Base-by-base conservation (phyloP, 2,113 vertebrate species). In the Scomber scombrus region DNA sequence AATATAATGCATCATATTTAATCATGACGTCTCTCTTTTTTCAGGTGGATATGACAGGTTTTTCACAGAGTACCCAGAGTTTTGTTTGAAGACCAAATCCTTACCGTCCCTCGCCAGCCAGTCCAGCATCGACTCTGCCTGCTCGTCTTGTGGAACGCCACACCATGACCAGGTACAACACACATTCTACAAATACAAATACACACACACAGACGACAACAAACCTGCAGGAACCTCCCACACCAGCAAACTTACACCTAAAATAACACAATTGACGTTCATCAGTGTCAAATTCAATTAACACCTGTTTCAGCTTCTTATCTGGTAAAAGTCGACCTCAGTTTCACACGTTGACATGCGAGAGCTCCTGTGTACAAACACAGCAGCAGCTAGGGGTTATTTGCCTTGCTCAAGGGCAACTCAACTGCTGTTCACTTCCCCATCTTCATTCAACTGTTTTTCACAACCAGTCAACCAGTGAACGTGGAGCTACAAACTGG, bases 41-140 rank as follows among this genome's bases (percentile, higher is more conserved):
- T 4, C 93, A 99, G 98, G 98, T 88, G 98, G 98, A 16, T 99
- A 97, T 14, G 97, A 99, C 87, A 94, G 93, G 0, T 99, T 99
- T 85, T 93, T 95, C 31, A 81, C 96, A 21, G 95, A 96, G 82
- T 99, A 95, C 86, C 95, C 97, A 0, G 97, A 99, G 78, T 95
- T 96, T 51, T 99, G 98, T 85, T 58, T 95, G 45, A 95, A 94
- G 87, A 94, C 91, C 80, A 96, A 94, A 85, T 85, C 92, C 50
- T 63, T 95, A 76, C 91, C 96, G 60, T 75, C 95, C 93, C 80
- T 95, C 93, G 72, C 85, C 89, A 74, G 95, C 94, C 91, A 96
- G 95, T 80, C 94, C 91, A 89, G 95, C 88, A 8, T 96, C 1
- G 97, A 96, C 92, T 95, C 96, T 3, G 92, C 95, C 40, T 99